These are phyloP conservation scores for Epistrophe grossulariae DNA, from an alignment of 2,888 invertebrate species.

Conservation along the genomic window DNA sequence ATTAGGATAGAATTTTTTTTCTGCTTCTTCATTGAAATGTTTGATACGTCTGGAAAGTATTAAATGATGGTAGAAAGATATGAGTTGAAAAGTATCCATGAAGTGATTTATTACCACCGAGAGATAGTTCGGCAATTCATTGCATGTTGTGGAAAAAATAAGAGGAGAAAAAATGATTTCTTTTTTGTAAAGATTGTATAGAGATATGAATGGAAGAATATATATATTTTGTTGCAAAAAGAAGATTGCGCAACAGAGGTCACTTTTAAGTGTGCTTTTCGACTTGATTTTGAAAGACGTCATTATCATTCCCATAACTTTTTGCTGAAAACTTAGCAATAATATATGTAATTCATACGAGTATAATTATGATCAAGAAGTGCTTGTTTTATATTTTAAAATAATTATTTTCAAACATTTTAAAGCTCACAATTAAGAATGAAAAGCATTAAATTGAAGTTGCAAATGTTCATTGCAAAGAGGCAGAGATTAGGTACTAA, in stretches of 20 bases:
- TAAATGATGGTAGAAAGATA: constrained; percentile 39
- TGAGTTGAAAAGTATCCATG: constrained; percentile 58
- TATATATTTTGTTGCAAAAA: background rate
- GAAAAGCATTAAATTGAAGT: too few species aligned
- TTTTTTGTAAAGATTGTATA: background rate
- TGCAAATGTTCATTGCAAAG: too few species aligned
- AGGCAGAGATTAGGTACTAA: too few species aligned
- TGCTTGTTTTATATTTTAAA: too few species aligned
- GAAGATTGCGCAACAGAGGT: background rate
- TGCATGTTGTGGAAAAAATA: constrained; percentile 10
- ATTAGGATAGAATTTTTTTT: constrained; percentile 22
- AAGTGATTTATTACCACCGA: constrained; percentile 64
- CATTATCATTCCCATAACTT: background rate
- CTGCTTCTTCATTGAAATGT: constrained; percentile 35
- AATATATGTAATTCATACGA: too few species aligned
- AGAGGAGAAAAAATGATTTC: background rate
- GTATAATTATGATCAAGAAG: too few species aligned
- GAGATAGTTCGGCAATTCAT: constrained; percentile 50
- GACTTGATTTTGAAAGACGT: background rate
- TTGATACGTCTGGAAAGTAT: constrained; percentile 36
- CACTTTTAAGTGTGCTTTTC: constrained; percentile 1
- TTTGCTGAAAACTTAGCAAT: background rate
- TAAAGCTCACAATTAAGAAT: too few species aligned
- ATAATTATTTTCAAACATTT: too few species aligned
- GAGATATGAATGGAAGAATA: background rate